phyloP scores from a whole-genome alignment of 2,797 vertebrate genomes.

The Lagodon rhomboides region DNA sequence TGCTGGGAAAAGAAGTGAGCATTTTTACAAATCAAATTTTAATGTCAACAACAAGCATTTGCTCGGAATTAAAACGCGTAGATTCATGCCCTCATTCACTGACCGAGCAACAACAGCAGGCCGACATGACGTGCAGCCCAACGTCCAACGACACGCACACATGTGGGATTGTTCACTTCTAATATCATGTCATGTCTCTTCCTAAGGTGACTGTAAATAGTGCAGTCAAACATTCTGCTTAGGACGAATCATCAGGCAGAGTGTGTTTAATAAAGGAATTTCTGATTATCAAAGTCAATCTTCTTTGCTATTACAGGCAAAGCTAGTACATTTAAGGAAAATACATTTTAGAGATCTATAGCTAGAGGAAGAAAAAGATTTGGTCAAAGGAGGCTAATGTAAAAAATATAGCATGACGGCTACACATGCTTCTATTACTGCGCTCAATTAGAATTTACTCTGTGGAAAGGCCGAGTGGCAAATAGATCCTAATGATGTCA shows the following conservation, averaged over 20 bases:
- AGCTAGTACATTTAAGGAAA: conserved; percentile 36
- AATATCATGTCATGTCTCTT: neutral
- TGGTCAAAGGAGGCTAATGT: conserved; percentile 59
- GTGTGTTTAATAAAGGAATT: conserved; percentile 10
- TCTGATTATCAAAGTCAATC: conserved; percentile 38
- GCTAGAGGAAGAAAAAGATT: conserved; percentile 38
- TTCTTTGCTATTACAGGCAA: conserved; percentile 17
- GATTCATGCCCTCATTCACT: conserved; percentile 41
- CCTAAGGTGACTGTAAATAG: conserved; percentile 33
- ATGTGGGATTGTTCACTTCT: conserved; percentile 8
- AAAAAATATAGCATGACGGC: conserved; percentile 42
- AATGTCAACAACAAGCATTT: conserved; percentile 60
- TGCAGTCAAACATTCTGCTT: conserved; percentile 28
- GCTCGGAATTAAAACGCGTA: conserved; percentile 51
- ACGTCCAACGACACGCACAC: conserved; percentile 11
- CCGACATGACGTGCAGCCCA: conserved; percentile 40
- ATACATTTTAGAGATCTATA: conserved; percentile 36
- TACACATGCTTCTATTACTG: conserved; percentile 24
- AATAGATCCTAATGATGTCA: conserved; percentile 56
- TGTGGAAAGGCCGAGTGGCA: conserved; percentile 50
- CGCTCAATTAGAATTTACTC: conserved; percentile 46
- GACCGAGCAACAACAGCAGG: conserved; percentile 23
- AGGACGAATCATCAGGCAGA: conserved; percentile 33
- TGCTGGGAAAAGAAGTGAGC: conserved; percentile 61
- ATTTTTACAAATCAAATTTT: conserved; percentile 64